Evolutionary conservation across 2,888 invertebrate species (phyloP), one percentile per base, ranked within the genome.

Genomic region (Agrilus cyanescens): DNA sequence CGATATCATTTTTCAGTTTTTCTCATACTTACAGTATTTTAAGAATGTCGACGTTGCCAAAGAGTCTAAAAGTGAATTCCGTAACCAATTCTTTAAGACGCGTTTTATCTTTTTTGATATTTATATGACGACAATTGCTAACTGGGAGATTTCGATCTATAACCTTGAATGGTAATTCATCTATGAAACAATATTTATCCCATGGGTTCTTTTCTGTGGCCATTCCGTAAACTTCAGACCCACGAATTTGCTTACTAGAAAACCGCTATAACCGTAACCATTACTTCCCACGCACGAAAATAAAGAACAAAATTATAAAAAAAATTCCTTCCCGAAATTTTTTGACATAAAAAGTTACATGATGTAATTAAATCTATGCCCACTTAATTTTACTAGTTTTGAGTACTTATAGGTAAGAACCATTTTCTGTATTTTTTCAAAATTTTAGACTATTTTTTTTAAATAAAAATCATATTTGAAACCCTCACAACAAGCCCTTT

Each of bases 121-220:
- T 52, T 8, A 52, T 49, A 40, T 53, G 45, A 8, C 49, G 18
- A 14, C 15, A 70, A 69, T 6, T 75, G 75, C 59, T 79, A 79
- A 0, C 77, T 72, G 1, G 80, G 78, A 1, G 79, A 79, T 1
- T 69, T 69, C 12, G 40, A 39, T 37, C 39, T 46, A 8, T 43
- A 41, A 20, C 41, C 42, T 38, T 38, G 44, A 6, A 41, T 41
- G 31, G 45, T 43, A 15, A 36, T 40, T 14, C 37, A 34, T 31
- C 25, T 45, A 43, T 25, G 10, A 25, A 25, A 10, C 25, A 25
- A 10, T 25, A 25, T 25, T 25, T 25, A 4, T 25, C 33, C 13
- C 15, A 14, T 12, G 33, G 15, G 15, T 15, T 33, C 15, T 33
- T 33, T 12, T 4, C n/a, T 33, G 15, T 4, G n/a, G 33, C 33